A percentile compares a stretch with the other conserved stretches of the same genome.
These are phyloP conservation scores for Ceramica pisi DNA, from an alignment of 2,888 invertebrate genomes.

Conservation along the genomic window DNA sequence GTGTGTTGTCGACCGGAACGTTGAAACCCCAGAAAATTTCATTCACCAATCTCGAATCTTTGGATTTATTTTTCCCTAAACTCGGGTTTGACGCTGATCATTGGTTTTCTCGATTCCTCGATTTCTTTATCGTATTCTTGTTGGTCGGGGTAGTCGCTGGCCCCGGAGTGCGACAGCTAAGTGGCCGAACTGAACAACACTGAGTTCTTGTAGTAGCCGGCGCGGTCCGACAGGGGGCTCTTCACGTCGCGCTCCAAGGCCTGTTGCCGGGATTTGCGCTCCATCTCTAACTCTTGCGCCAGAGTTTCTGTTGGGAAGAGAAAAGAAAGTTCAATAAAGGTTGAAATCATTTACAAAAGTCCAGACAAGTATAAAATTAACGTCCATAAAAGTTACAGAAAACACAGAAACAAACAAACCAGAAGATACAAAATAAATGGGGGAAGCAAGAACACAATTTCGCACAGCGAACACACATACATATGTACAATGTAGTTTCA, in stretches of 20 bases:
- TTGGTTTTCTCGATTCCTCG: constrained; percentile 87
- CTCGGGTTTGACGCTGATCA: constrained; percentile 90
- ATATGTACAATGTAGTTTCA: constrained; percentile 68
- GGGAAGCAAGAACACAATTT: constrained; percentile 29
- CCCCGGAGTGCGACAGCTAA: constrained; percentile 89
- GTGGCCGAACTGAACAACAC: constrained; percentile 97
- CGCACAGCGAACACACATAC: constrained; percentile 19
- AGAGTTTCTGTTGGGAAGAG: constrained; percentile 93
- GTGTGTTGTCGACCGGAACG: constrained; percentile 56
- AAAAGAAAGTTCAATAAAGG: constrained; percentile 28
- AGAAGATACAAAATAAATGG: constrained; percentile 33
- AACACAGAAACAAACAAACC: background rate
- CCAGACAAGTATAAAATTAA: background rate
- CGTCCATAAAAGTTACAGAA: background rate
- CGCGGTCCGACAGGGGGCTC: constrained; percentile 95
- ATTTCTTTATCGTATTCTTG: constrained; percentile 81
- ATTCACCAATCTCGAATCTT: constrained; percentile 73
- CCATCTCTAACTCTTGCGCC: constrained; percentile 96
- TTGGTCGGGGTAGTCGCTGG: constrained; percentile 82
- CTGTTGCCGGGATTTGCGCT: constrained; percentile 95
- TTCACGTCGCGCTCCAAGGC: constrained; percentile 96
- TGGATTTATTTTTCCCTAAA: constrained; percentile 88
- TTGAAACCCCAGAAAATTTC: constrained; percentile 67
- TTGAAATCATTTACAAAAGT: background rate
- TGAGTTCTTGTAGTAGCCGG: constrained; percentile 97